Base-by-base conservation (phyloP, 2,797 vertebrate genomes). In the Yasuhikotakia modesta region DNA sequence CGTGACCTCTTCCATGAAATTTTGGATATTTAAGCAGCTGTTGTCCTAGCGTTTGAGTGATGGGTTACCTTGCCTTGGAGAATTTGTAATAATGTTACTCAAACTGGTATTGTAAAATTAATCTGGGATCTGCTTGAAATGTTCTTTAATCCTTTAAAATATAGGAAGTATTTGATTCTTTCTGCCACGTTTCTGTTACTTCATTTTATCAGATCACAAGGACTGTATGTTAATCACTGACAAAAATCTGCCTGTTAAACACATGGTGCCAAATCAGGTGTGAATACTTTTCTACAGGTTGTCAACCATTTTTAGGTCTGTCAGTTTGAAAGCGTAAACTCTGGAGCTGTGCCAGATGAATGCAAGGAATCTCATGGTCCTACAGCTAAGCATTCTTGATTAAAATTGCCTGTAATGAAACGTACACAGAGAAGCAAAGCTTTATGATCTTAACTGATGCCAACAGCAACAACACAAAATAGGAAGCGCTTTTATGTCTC, bases 281-380 rank as follows among this genome's bases (percentile, higher is more conserved):
- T 19, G 63, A 76, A 32, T 45, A 22, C 17, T n/a, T 27, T 65
- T 74, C 61, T 52, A 63, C 5, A 22, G 11, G 30, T 74, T 2
- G 5, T 30, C 64, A 27, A n/a, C 24, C 68, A 66, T 66, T 66
- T 66, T 50, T n/a, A 65, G n/a, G 46, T 19, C 45, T 61, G 55
- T 35, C 64, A 52, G 11, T 74, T 45, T 17, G 52, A 30, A 53
- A 50, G 52, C n/a, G 27, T 50, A 58, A 72, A 30, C 21, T 8
- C 65, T 75, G 43, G 63, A 67, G 32, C n/a, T 16, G 45, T 43
- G 69, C 77, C 64, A 73, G 58, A 58, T 30, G 67, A 79, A 68
- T 72, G 73, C 17, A 69, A 46, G 43, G 10, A 64, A 71, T 50
- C 50, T 63, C n/a, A 12, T 13, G n/a, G 70, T 68, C 68, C 50